Base-by-base conservation (phyloP, 2,113 vertebrate species). In the Trochalopteron elliotii region DNA sequence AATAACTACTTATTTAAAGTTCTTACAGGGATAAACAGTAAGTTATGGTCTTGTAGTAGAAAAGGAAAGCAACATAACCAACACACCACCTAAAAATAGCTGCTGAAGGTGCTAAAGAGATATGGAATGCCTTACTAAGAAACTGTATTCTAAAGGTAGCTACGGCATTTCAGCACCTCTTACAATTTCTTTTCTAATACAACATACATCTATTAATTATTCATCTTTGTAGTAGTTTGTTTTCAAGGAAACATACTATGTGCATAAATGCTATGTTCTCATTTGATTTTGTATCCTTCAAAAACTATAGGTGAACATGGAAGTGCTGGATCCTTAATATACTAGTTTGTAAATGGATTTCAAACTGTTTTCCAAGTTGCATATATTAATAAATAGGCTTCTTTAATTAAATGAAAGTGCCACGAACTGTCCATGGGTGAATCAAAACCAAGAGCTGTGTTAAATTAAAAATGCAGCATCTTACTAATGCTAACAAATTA, bases 401-500 rank as follows among this genome's bases (percentile, higher is more conserved):
- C 96, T 97, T 96, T 97, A 97, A 98, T 97, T 97, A 98, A 98
- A 91, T 97, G 83, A 52, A 97, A 97, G 91, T 94, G 83, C 94
- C 93, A 97, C 94, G 97, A 98, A 97, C 89, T 96, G 89, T 77
- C 96, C 94, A 94, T 77, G 95, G 94, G 94, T 97, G 95, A 98
- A 97, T 78, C 86, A 95, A 95, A 97, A 97, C 56, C 91, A 96
- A 67, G 64, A 96, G 94, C 74, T 91, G 83, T 95, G 96, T 93
- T 97, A 97, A 91, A 97, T 93, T 97, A 97, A 89, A 97, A 97
- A 96, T 92, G 94, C 76, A 87, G 85, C 79, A 93, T 92, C 83
- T 91, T 93, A 95, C 83, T 97, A 98, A 98, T 97, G 96, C 78
- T 98, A 98, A 98, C 96, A 98, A 98, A 98, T 98, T 98, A 98